phyloP scores from a whole-genome alignment of 1,140 invertebrate genomes.

The Drosophila bocqueti region DNA sequence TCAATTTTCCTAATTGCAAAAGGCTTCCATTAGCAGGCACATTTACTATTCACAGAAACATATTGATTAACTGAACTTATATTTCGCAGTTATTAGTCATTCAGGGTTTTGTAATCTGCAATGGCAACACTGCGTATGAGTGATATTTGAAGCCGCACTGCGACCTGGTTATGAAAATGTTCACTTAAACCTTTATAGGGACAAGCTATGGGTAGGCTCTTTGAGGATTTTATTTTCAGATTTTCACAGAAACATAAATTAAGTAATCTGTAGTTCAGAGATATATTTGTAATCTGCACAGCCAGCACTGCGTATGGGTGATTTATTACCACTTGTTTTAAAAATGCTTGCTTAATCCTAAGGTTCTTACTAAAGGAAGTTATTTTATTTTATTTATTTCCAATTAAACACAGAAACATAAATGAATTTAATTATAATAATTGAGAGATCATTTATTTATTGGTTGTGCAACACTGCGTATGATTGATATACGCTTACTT shows the following conservation, averaged over 20 bases:
- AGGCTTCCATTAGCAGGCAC: not conserved
- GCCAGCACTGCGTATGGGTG: not conserved
- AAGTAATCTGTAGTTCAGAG: not conserved
- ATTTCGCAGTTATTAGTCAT: not conserved
- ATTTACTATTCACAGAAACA: not conserved
- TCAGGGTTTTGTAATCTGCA: not conserved
- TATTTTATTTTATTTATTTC: not conserved
- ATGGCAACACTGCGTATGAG: not conserved
- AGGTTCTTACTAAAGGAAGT: too few species aligned
- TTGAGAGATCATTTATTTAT: too few species aligned
- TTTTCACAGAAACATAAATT: not conserved
- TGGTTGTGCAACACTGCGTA: too few species aligned
- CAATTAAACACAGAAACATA: not conserved
- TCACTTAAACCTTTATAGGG: not conserved
- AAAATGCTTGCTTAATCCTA: not conserved
- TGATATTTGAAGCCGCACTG: not conserved
- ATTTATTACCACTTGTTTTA: not conserved
- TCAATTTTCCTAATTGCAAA: slow-evolving; percentile 3
- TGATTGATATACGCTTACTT: too few species aligned
- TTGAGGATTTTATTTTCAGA: not conserved
- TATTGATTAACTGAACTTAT: not conserved
- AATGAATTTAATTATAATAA: too few species aligned
- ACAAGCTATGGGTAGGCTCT: too few species aligned
- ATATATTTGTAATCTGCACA: too few species aligned
- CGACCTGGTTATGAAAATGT: not conserved